A percentile compares a stretch with the other conserved stretches of the same genome.
Conservation (phyloP, 2,888 invertebrate genomes). For the Tipula confusa region DNA sequence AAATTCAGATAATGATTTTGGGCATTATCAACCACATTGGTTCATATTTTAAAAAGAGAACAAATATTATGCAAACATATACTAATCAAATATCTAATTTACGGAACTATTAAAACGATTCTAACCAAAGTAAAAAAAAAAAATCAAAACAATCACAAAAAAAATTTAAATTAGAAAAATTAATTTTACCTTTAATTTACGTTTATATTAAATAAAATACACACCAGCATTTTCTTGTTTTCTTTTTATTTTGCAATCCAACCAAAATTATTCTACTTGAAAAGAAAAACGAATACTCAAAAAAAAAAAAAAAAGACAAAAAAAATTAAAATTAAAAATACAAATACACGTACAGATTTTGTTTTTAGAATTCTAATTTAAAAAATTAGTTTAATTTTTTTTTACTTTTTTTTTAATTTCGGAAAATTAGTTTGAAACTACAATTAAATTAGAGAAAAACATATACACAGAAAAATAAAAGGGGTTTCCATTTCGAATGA, state of each 20-base stretch:
- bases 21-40: too few species aligned
- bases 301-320: background rate
- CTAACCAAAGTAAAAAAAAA: background rate
- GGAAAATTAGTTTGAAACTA: background rate
- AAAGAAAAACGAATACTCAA: background rate
- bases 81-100: background rate
- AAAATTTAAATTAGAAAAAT: background rate
- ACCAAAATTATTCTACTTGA: background rate
- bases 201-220: background rate
- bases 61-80: too few species aligned
- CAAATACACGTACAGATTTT: background rate
- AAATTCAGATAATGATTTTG: too few species aligned
- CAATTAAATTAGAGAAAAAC: background rate
- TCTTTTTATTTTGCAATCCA: background rate
- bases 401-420: background rate
- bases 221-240: background rate
- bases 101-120: background rate
- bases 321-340: background rate
- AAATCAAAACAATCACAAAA: background rate
- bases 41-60: too few species aligned
- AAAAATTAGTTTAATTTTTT: background rate
- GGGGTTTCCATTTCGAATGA: too few species aligned
- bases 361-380: slow-evolving; percentile 12
- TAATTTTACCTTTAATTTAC: background rate
- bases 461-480: too few species aligned